Evolutionary conservation across 2,888 invertebrate species (phyloP).

Genomic region (Parnassius orleans): DNA sequence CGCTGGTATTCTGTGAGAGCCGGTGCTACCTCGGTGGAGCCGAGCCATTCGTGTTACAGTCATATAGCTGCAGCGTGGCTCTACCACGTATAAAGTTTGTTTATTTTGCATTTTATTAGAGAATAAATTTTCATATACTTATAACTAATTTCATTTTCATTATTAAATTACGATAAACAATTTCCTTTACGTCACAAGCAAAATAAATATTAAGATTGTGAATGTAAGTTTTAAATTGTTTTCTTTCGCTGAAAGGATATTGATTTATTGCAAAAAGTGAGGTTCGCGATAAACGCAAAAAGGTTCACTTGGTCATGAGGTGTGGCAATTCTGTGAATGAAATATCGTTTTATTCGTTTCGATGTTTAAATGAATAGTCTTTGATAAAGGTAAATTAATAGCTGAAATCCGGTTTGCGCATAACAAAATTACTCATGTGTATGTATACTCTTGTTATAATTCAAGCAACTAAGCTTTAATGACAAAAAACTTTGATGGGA

Average conservation of each 20-base stretch:
- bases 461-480: neutral
- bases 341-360: slow-evolving; percentile 11
- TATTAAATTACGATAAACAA: slow-evolving; percentile 1
- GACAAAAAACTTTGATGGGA: too few species aligned
- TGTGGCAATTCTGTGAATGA: slow-evolving; percentile 17
- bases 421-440: slow-evolving; percentile 5
- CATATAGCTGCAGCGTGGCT: too few species aligned
- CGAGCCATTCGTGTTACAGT: too few species aligned
- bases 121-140: too few species aligned
- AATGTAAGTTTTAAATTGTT: neutral
- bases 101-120: too few species aligned
- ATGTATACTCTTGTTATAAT: slow-evolving; percentile 1
- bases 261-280: slow-evolving; percentile 22
- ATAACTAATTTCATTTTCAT: neutral
- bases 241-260: slow-evolving; percentile 17
- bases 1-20: too few species aligned
- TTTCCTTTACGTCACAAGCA: neutral
- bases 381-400: slow-evolving; percentile 14
- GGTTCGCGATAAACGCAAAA: slow-evolving; percentile 7
- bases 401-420: slow-evolving; percentile 13
- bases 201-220: too few species aligned
- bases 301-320: slow-evolving; percentile 10
- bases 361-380: slow-evolving; percentile 15
- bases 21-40: too few species aligned
- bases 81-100: too few species aligned